phyloP scores from a whole-genome alignment of 2,113 vertebrate species.

The Cavia aperea region DNA sequence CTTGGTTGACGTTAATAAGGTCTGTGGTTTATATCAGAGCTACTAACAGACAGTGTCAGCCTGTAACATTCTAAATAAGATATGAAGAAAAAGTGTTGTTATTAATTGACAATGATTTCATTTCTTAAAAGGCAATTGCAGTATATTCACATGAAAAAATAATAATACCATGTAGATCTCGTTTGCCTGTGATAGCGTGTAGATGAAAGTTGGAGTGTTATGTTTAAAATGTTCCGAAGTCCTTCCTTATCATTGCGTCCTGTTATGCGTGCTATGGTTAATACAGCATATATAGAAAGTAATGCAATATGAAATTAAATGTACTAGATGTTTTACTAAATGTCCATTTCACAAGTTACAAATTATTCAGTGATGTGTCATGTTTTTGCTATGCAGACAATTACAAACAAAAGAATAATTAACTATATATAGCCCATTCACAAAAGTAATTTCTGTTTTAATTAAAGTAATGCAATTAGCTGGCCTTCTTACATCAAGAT shows the following conservation, averaged over 20 bases:
- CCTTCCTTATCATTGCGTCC: conserved; percentile 43
- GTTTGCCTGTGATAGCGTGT: conserved; percentile 31
- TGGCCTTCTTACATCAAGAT: conserved; percentile 70
- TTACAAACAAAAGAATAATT: conserved; percentile 71
- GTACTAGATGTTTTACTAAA: conserved; percentile 60
- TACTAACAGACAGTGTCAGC: not conserved
- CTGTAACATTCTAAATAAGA: conserved; percentile 27
- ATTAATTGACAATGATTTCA: not conserved
- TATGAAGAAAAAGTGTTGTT: not conserved
- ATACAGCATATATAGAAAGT: conserved; percentile 39
- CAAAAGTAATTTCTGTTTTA: conserved; percentile 78
- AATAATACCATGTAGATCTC: not conserved
- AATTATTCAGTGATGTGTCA: conserved; percentile 64
- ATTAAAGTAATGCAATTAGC: conserved; percentile 78
- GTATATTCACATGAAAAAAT: not conserved
- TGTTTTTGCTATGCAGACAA: conserved; percentile 63
- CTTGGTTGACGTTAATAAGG: not conserved
- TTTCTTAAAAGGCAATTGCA: conserved; percentile 7
- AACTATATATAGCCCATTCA: conserved; percentile 72
- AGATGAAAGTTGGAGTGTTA: not conserved
- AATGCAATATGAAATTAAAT: conserved; percentile 75
- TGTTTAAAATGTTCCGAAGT: conserved; percentile 45
- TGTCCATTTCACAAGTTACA: conserved; percentile 69
- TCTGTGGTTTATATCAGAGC: not conserved
- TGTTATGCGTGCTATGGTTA: conserved; percentile 58